A percentile compares a stretch with the other conserved stretches of the same genome.
phyloP scores from a whole-genome alignment of 1,140 invertebrate species.

The Planococcus citri region DNA sequence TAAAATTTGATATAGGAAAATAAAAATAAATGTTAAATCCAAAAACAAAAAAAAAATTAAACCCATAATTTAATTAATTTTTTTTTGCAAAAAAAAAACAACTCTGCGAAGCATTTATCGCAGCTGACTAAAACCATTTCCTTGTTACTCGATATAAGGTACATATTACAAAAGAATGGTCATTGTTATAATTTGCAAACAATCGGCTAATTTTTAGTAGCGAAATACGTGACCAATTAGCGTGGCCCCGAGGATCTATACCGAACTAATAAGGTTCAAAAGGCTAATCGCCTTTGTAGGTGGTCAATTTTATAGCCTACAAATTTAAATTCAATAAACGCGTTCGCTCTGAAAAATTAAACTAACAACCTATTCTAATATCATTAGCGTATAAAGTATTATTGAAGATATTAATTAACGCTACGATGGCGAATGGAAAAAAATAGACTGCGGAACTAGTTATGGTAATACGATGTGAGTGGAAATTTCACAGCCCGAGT shows the following conservation, averaged over 20 bases:
- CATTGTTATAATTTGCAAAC: slow-evolving; percentile 17
- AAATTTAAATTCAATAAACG: not conserved
- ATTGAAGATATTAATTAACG: not conserved
- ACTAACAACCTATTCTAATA: not conserved
- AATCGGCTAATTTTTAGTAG: slow-evolving; percentile 14
- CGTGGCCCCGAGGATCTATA: not conserved
- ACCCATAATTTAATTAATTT: too few relatives aligned
- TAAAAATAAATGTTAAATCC: too few relatives aligned
- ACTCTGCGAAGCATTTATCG: not conserved
- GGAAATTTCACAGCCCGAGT: too few relatives aligned
- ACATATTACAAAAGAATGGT: not conserved
- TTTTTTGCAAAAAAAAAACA: too few relatives aligned
- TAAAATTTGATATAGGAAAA: too few relatives aligned
- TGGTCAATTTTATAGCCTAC: not conserved
- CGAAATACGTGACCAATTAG: slow-evolving; percentile 18
- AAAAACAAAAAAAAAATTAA: too few relatives aligned
- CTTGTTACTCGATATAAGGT: not conserved
- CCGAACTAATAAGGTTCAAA: slow-evolving; percentile 7
- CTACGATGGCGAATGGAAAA: too few relatives aligned
- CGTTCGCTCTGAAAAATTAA: not conserved
- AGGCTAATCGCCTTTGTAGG: slow-evolving; percentile 1
- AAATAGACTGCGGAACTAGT: too few relatives aligned
- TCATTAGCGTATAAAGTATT: not conserved
- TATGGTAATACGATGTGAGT: too few relatives aligned
- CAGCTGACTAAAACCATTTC: not conserved